Percentiles rank a stretch among this genome's conserved stretches.
phyloP scores from a whole-genome alignment of 2,888 invertebrate genomes.

The Rosalia funebris region DNA sequence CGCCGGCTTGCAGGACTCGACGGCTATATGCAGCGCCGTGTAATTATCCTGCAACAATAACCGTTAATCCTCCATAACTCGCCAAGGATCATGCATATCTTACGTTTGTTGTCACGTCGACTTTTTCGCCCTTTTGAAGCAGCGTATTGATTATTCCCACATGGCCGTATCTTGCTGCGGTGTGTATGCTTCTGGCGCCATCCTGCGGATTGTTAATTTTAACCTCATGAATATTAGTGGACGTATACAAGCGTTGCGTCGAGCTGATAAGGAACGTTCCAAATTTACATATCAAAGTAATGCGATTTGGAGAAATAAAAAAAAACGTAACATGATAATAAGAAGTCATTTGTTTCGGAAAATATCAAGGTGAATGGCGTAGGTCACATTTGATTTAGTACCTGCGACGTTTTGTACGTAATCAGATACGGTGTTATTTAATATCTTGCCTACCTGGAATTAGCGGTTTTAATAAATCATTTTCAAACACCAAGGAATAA shows the following conservation, averaged over 20 bases:
- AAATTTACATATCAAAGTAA: conserved; percentile 22
- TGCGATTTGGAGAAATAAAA: conserved; percentile 1
- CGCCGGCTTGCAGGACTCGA: conserved; percentile 91
- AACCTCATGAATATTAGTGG: conserved; percentile 7
- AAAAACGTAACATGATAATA: conserved; percentile 9
- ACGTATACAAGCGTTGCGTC: background rate
- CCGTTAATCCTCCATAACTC: conserved; percentile 1
- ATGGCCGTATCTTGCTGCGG: conserved; percentile 96
- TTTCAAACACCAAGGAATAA: too few species aligned
- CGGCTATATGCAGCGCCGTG: conserved; percentile 97
- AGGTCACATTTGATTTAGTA: conserved; percentile 1
- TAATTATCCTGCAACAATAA: conserved; percentile 83
- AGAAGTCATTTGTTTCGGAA: conserved; percentile 1
- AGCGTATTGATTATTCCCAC: conserved; percentile 97
- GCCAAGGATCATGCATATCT: conserved; percentile 56
- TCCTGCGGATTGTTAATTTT: conserved; percentile 67
- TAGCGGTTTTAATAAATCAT: too few species aligned
- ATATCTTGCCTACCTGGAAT: background rate
- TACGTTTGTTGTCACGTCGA: conserved; percentile 94
- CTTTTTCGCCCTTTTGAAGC: conserved; percentile 95
- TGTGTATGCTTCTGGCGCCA: conserved; percentile 97
- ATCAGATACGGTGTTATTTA: background rate
- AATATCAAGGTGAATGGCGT: conserved; percentile 11
- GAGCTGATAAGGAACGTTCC: background rate
- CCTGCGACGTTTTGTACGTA: background rate